phyloP scores from a whole-genome alignment of 2,113 vertebrate genomes.

The Brachyistius frenatus region DNA sequence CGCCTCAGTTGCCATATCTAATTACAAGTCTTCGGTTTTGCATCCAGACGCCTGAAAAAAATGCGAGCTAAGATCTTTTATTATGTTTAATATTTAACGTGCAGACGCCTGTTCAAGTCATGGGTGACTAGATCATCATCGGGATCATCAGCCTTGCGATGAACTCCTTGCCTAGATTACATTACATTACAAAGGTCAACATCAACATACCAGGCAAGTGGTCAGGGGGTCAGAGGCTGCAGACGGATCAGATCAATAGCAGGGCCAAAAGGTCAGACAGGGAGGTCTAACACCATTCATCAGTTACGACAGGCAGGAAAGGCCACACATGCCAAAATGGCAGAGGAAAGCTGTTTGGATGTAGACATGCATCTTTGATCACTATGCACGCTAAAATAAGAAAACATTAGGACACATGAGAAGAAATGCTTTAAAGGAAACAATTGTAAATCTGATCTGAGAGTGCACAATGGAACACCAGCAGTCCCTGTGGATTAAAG shows the following conservation, averaged over 20 bases:
- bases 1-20: slow-evolving; percentile 35
- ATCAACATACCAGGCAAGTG: slow-evolving; percentile 54
- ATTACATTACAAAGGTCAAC: slow-evolving; percentile 73
- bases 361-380: slow-evolving; percentile 36
- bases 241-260: slow-evolving; percentile 79
- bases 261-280: slow-evolving; percentile 76
- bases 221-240: slow-evolving; percentile 74
- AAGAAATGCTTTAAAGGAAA: slow-evolving; percentile 24
- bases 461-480: slow-evolving; percentile 31
- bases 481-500: slow-evolving; percentile 59
- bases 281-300: slow-evolving; percentile 54
- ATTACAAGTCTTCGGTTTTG: slow-evolving; percentile 18
- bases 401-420: slow-evolving; percentile 1
- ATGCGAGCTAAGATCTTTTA: background rate
- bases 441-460: slow-evolving; percentile 4
- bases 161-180: slow-evolving; percentile 53
- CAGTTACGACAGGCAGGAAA: slow-evolving; percentile 62
- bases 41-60: slow-evolving; percentile 32
- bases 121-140: slow-evolving; percentile 9
- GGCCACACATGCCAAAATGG: slow-evolving; percentile 65
- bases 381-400: background rate
- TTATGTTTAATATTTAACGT: background rate
- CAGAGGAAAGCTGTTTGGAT: slow-evolving; percentile 26
- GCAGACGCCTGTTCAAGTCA: background rate
- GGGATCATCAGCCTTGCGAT: slow-evolving; percentile 16